Evolutionary conservation across 2,888 invertebrate genomes (phyloP).

Genomic region (Anarsia innoxiella): DNA sequence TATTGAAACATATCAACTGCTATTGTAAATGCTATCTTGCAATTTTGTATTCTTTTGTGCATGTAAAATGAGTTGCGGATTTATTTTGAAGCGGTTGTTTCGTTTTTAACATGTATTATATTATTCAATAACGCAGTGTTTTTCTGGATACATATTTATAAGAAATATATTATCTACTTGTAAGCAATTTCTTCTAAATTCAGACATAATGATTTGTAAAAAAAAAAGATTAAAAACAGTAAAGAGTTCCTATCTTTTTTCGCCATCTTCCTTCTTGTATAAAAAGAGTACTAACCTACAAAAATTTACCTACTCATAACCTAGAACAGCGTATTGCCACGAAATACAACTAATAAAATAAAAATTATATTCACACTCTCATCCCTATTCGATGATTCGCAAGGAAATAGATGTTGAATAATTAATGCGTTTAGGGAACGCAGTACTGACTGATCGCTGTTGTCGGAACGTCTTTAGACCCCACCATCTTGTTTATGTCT

Average conservation of each 20-base stretch:
- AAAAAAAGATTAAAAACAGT: not conserved
- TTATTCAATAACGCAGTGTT: too few relatives aligned
- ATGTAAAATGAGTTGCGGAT: too few relatives aligned
- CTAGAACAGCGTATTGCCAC: too few relatives aligned
- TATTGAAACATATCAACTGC: not conserved
- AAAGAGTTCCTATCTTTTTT: not conserved
- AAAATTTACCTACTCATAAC: not conserved
- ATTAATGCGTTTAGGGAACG: slow-evolving; percentile 39
- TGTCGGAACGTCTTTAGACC: slow-evolving; percentile 9
- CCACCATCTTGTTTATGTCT: slow-evolving; percentile 1
- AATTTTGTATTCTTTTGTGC: too few relatives aligned
- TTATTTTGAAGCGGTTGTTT: too few relatives aligned
- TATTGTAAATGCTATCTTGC: too few relatives aligned
- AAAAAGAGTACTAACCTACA: not conserved
- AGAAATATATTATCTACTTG: too few relatives aligned
- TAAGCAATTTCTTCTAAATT: too few relatives aligned
- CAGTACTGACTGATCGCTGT: slow-evolving; percentile 8
- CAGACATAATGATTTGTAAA: too few relatives aligned
- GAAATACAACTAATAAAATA: not conserved
- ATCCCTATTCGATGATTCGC: slow-evolving; percentile 32
- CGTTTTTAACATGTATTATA: too few relatives aligned
- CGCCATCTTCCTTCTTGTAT: too few relatives aligned
- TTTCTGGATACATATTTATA: too few relatives aligned
- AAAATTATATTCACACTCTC: not conserved
- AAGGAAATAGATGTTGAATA: slow-evolving; percentile 52